Percentiles rank a stretch among this genome's conserved stretches.
Evolutionary conservation across 2,113 vertebrate species (phyloP).

Genomic region (Spea multiplicata): DNA sequence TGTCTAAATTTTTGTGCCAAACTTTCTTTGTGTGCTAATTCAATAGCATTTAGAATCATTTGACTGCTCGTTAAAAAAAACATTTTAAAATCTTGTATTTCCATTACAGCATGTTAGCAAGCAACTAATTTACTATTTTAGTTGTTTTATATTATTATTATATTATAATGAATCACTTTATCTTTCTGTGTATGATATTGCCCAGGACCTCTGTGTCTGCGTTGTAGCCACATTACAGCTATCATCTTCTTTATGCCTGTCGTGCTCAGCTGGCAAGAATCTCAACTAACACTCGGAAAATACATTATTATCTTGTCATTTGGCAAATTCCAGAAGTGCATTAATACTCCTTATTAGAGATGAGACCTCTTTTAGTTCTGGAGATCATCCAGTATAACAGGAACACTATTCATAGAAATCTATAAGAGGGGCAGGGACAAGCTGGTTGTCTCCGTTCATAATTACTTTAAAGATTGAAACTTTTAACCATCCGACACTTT

Average conservation of each 20-base stretch:
- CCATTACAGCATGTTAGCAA: too few relatives aligned
- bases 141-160: too few relatives aligned
- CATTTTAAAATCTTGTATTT: too few relatives aligned
- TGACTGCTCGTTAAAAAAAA: too few relatives aligned
- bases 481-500: too few relatives aligned
- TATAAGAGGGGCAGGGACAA: neutral
- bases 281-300: constrained; percentile 20
- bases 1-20: too few relatives aligned
- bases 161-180: neutral
- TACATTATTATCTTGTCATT: constrained; percentile 24
- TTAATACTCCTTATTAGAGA: neutral
- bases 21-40: too few relatives aligned
- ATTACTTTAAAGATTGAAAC: too few relatives aligned
- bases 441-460: too few relatives aligned
- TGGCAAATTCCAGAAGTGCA: constrained; percentile 11
- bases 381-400: neutral
- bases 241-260: neutral
- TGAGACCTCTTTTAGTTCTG: neutral
- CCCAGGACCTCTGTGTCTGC: neutral
- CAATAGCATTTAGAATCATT: too few relatives aligned
- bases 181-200: neutral
- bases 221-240: neutral
- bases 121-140: too few relatives aligned
- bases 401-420: neutral
- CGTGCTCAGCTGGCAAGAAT: neutral